Conservation (phyloP, 2,888 invertebrate species). For the Hydriomena furcata region DNA sequence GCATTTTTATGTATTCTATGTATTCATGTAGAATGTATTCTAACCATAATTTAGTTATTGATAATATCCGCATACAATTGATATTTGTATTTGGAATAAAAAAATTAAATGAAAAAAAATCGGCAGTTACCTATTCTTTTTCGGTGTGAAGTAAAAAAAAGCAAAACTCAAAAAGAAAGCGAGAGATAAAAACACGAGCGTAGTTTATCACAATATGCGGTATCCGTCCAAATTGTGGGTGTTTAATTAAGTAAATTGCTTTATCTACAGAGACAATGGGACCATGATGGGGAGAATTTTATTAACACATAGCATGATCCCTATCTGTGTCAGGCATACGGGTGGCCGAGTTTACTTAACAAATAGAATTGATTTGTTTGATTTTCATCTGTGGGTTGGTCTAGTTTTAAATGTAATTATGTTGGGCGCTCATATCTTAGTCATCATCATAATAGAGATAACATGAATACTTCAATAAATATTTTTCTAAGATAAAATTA, state of each 20-base stretch:
- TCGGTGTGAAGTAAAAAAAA: no score
- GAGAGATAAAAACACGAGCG: no score
- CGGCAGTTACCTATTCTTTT: no score
- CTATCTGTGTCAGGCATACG: slow-evolving; percentile 68
- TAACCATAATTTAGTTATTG: no score
- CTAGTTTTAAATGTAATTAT: slow-evolving; percentile 33
- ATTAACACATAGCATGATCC: slow-evolving; percentile 63
- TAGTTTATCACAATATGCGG: slow-evolving; percentile 64
- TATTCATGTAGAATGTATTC: no score
- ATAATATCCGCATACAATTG: no score
- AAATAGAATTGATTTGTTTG: slow-evolving; percentile 80
- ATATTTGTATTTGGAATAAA: no score
- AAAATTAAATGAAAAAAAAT: no score
- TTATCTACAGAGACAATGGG: slow-evolving; percentile 78
- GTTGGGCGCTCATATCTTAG: not conserved
- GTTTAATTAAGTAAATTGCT: slow-evolving; percentile 82
- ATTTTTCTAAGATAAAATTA: no score
- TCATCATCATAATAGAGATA: slow-evolving; percentile 1
- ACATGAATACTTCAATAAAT: no score
- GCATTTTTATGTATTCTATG: no score
- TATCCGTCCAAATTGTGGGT: slow-evolving; percentile 51
- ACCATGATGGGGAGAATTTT: slow-evolving; percentile 67
- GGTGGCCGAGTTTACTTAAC: slow-evolving; percentile 72
- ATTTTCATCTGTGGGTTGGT: slow-evolving; percentile 61
- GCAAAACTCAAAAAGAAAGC: no score